A percentile compares a stretch with the other conserved stretches of the same genome.
phyloP scores from a whole-genome alignment of 2,797 vertebrate species.

The Macroramphosus scolopax region DNA sequence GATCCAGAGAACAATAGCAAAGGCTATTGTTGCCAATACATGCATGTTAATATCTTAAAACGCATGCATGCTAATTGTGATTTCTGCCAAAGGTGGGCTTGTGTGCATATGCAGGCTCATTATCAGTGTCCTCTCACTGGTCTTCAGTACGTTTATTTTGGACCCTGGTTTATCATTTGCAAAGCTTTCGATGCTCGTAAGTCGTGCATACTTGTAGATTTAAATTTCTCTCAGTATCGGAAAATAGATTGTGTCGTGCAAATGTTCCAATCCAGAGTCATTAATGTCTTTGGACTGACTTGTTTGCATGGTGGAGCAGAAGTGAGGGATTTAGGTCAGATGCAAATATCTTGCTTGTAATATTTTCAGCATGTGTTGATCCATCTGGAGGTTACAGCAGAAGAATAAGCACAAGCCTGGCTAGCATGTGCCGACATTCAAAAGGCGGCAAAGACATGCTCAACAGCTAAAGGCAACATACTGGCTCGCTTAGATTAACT shows the following conservation, averaged over 20 bases:
- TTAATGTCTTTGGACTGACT: constrained; percentile 43
- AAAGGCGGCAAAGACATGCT: constrained; percentile 67
- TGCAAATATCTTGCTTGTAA: constrained; percentile 77
- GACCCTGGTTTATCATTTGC: too few relatives aligned
- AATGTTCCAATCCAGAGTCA: constrained; percentile 35
- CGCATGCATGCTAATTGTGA: constrained; percentile 67
- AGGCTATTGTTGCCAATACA: constrained; percentile 67
- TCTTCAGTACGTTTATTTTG: constrained; percentile 49
- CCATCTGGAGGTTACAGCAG: constrained; percentile 78
- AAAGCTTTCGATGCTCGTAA: too few relatives aligned
- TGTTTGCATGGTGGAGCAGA: constrained; percentile 68
- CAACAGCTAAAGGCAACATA: constrained; percentile 51
- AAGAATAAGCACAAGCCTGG: constrained; percentile 76
- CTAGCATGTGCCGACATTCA: constrained; percentile 68
- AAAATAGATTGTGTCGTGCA: background rate
- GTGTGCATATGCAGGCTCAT: constrained; percentile 28
- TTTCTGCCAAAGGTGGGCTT: constrained; percentile 40
- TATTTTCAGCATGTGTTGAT: constrained; percentile 83
- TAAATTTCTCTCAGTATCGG: too few relatives aligned
- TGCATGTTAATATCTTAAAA: constrained; percentile 73
- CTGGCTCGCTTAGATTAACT: constrained; percentile 21
- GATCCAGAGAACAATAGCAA: constrained; percentile 69
- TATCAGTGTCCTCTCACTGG: constrained; percentile 42
- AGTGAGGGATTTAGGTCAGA: constrained; percentile 81
- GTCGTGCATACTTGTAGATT: too few relatives aligned